phyloP scores from a whole-genome alignment of 2,797 vertebrate species.

The Sebastes minor region DNA sequence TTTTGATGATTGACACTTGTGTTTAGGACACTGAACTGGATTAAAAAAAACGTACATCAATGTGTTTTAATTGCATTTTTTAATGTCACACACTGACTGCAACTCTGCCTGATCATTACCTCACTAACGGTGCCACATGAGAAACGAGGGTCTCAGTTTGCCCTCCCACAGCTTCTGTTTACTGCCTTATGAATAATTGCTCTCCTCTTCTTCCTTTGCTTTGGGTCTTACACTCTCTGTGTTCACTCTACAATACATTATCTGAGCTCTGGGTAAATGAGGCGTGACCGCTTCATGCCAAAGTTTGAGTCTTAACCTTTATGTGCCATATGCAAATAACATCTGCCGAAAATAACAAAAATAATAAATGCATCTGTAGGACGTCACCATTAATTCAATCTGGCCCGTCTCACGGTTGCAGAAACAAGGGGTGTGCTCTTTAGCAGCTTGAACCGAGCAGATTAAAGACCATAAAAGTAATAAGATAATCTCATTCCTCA shows the following conservation, averaged over 20 bases:
- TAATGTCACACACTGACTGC: not conserved
- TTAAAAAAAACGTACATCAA: not conserved
- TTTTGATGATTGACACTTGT: not conserved
- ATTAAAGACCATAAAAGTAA: conserved; percentile 62
- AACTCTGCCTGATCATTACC: conserved; percentile 6
- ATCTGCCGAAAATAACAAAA: not conserved
- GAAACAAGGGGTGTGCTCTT: conserved; percentile 38
- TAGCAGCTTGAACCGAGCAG: conserved; percentile 56
- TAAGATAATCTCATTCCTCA: conserved; percentile 60
- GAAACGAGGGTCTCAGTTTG: conserved; percentile 14
- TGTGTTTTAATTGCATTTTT: not conserved
- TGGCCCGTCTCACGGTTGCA: conserved; percentile 24
- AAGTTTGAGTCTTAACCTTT: conserved; percentile 45
- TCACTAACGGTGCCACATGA: not conserved
- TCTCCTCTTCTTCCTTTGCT: conserved; percentile 6
- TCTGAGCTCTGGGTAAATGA: conserved; percentile 39
- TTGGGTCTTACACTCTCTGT: not conserved
- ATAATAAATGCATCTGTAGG: conserved; percentile 16
- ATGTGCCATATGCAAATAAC: conserved; percentile 41
- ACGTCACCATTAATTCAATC: conserved; percentile 63
- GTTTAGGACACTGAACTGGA: not conserved
- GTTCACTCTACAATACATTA: conserved; percentile 9
- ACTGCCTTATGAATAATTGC: conserved; percentile 61
- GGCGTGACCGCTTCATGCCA: conserved; percentile 31
- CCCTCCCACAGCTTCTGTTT: conserved; percentile 58